Evolutionary conservation across 2,888 invertebrate genomes (phyloP), one percentile per base, ranked within the genome.

Genomic region (Dryobotodes eremita): DNA sequence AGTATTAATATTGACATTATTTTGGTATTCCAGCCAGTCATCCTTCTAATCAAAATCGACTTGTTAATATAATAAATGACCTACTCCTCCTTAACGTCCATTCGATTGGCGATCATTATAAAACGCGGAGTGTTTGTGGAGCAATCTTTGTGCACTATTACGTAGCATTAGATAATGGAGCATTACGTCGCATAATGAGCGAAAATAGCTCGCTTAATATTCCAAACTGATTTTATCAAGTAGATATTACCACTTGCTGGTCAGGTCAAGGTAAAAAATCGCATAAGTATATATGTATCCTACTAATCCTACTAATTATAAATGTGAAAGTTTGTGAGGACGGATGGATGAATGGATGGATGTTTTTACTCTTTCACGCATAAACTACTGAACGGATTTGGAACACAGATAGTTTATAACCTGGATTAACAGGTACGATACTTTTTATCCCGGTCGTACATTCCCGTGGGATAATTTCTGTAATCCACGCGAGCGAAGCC

Each of bases 61-160:
- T n/a, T n/a, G 50, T 8, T 36, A 31, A 36, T 50, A 36, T 31
- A 8, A 48, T 15, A 36, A 42, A n/a, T 57, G 42, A 50, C 31
- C 8, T 17, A 61, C 75, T 76, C 75, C 77, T 73, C 85, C 87
- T 88, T 88, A 88, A 83, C 17, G 26, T 1, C 8, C 31, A 70
- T 70, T 83, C 59, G 46, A 71, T 62, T 13, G 48, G 5, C 4
- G 42, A 76, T 71, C 77, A 81, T 87, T 87, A 53, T 36, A 66
- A 57, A 55, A 11, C 31, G 61, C 11, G n/a, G 50, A 31, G 55
- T 89, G 69, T 89, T 88, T 88, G 89, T 77, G 70, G 65, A 89
- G 82, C 88, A 84, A 88, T 88, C 82, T 75, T 53, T 11, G 65
- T 46, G 77, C 79, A 71, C 80, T 48, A 86, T 89, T 83, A 87